Base-by-base conservation (phyloP, 1,140 invertebrate genomes). In the Pinna nobilis region DNA sequence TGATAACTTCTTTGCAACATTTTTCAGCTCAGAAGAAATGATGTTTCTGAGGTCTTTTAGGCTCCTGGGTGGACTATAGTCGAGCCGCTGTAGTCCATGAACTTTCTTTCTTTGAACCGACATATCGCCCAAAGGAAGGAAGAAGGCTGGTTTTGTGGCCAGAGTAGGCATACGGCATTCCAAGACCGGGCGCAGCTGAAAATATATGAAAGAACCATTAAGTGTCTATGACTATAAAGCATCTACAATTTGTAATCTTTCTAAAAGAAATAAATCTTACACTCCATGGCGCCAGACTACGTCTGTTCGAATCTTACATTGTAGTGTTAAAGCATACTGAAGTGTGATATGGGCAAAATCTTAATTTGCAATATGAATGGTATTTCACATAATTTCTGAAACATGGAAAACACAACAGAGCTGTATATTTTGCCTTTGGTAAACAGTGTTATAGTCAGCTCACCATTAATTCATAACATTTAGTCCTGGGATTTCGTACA, bases 131-230 rank as follows among this genome's bases (percentile, higher is more conserved):
- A 60, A 35, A 4, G 73, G 72, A 23, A 80, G 25, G 13, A 44
- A 30, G 50, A 82, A 79, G 41, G 74, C 81, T 3, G 70, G 50
- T 55, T 78, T 80, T 41, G 63, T 74, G 18, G 63, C 76, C 50
- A 82, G 53, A 2, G 81, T 82, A 35, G 81, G 81, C 78, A 82
- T 82, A 9, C 81, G 74, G 47, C 76, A 74, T 15, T 82, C 81
- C 47, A 80, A 59, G 3, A 80, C 69, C 2, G 81, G 81, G 4
- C 78, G 71, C 13, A 79, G 60, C 80, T 82, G 64, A 39, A 66
- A 70, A 59, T 28, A 37, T 13, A 63, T 28, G 61, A 33, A 53
- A 23, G 20, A 41, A 28, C 15, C 5, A 28, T 55, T 25, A 25
- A 55, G n/a, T n/a, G n/a, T n/a, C n/a, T n/a, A n/a, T n/a, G n/a